These are phyloP conservation scores for Campylomormyrus numenius DNA, from an alignment of 2,113 vertebrate genomes.

Conservation along the genomic window DNA sequence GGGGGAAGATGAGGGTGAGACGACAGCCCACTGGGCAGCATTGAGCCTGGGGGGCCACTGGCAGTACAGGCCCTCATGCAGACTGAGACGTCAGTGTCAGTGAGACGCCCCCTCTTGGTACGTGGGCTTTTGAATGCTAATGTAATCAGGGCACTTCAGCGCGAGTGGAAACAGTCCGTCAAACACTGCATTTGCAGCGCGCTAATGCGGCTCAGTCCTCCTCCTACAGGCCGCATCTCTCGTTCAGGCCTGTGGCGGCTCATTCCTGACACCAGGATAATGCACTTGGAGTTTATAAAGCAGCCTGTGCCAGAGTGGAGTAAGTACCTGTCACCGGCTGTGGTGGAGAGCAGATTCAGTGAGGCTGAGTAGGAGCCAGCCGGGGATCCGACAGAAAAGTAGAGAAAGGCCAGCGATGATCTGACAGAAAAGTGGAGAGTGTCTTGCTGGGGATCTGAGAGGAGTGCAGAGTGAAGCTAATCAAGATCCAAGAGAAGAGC, in stretches of 20 bases:
- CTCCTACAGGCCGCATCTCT: not conserved
- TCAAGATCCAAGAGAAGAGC: not conserved
- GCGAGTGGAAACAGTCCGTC: not conserved
- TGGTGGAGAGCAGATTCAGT: not conserved
- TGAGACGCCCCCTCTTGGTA: not conserved
- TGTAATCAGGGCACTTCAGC: not conserved
- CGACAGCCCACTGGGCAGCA: not conserved
- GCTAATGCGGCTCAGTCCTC: not conserved
- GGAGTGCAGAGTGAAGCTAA: not conserved
- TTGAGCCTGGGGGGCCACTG: not conserved
- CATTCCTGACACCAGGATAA: not conserved
- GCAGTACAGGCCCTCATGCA: not conserved
- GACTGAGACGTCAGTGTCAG: not conserved
- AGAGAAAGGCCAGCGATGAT: not conserved
- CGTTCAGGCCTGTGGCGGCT: not conserved
- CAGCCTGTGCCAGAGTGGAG: not conserved
- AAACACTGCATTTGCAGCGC: not conserved
- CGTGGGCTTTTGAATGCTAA: slow-evolving; percentile 2
- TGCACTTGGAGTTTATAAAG: not conserved
- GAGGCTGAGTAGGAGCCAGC: not conserved
- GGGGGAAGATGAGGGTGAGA: not conserved
- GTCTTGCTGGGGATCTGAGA: not conserved
- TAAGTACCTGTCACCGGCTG: not conserved
- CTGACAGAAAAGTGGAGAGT: not conserved
- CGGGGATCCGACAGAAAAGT: not conserved